Evolutionary conservation across 2,888 invertebrate species (phyloP), one percentile per base, ranked within the genome.

Genomic region (Scaptodrosophila latifasciaeformis): DNA sequence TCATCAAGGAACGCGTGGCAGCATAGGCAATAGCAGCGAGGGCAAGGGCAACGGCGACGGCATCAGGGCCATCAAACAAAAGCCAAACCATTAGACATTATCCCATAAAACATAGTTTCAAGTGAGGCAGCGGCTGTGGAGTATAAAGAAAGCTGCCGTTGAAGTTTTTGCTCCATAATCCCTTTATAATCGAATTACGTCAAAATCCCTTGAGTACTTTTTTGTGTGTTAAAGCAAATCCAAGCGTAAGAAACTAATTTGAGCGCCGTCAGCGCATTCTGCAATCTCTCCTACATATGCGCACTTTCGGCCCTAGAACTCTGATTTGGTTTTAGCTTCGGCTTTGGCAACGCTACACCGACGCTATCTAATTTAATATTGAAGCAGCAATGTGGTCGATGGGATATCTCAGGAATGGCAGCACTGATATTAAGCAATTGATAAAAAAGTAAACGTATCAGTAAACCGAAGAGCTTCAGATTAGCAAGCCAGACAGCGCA

Each of bases 191-290:
- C 76, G 78, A 79, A 79, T 79, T 80, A 79, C 62, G 49, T 40
- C 58, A 49, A 65, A 72, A 67, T 75, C 70, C 75, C 77, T 49
- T 57, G 75, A 65, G 78, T 62, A 59, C 70, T 72, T 63, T n/a
- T 64, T 58, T 68, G 58, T 67, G 67, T 51, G 67, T 67, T 63
- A 66, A 67, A 70, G 57, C 64, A 68, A 75, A 75, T 62, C 68
- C 72, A 75, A 69, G 78, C 75, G 78, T 77, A 75, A 75, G 75
- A 75, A 75, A 77, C 75, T 77, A 77, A 75, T 75, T 75, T 77
- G 64, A 68, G 51, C 65, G 74, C 55, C 58, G 45, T 55, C 27
- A 47, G 21, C 46, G 34, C 43, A 49, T 49, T 44, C 56, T 27
- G 46, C 42, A 48, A 50, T 21, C 54, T 49, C 78, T 70, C 48